Percentiles rank a stretch among this genome's conserved stretches.
Evolutionary conservation across 2,888 invertebrate genomes (phyloP).

Genomic region (Ophioninae sp.): DNA sequence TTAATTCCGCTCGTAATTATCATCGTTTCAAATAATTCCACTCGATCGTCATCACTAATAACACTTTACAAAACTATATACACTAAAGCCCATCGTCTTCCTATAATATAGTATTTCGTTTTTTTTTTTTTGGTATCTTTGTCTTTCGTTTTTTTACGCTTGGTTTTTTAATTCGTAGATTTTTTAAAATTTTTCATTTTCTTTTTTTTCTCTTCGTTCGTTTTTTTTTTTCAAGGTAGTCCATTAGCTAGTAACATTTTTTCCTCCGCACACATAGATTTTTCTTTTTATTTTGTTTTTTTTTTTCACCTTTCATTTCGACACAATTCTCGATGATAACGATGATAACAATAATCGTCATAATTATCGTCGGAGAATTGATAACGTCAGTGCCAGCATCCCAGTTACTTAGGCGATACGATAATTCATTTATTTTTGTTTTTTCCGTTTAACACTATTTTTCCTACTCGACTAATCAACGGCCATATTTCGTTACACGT

Average conservation of each 20-base stretch:
- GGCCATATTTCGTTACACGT: slow-evolving; percentile 68
- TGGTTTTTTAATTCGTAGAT: slow-evolving; percentile 25
- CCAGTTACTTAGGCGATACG: slow-evolving; percentile 66
- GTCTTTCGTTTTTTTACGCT: slow-evolving; percentile 64
- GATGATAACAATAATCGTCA: slow-evolving; percentile 66
- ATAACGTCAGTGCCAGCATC: slow-evolving; percentile 63
- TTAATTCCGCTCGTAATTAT: background rate
- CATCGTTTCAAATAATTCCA: slow-evolving; percentile 45
- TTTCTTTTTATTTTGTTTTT: background rate
- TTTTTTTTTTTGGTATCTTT: slow-evolving; percentile 70
- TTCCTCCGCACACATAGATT: slow-evolving; percentile 31
- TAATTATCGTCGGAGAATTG: slow-evolving; percentile 65
- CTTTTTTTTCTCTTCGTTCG: slow-evolving; percentile 48
- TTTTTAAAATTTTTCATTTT: slow-evolving; percentile 52
- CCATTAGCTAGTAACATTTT: slow-evolving; percentile 57
- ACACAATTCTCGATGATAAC: slow-evolving; percentile 37
- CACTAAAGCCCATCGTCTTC: slow-evolving; percentile 78
- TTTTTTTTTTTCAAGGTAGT: slow-evolving; percentile 40
- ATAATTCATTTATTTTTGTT: slow-evolving; percentile 62
- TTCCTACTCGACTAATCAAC: slow-evolving; percentile 73
- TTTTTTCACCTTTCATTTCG: background rate
- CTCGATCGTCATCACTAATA: slow-evolving; percentile 70
- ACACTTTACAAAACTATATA: slow-evolving; percentile 81
- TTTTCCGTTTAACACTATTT: slow-evolving; percentile 59
- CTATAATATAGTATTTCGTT: slow-evolving; percentile 71